Base-by-base conservation (phyloP, 2,113 vertebrate species). In the Porphyrio hochstetteri region DNA sequence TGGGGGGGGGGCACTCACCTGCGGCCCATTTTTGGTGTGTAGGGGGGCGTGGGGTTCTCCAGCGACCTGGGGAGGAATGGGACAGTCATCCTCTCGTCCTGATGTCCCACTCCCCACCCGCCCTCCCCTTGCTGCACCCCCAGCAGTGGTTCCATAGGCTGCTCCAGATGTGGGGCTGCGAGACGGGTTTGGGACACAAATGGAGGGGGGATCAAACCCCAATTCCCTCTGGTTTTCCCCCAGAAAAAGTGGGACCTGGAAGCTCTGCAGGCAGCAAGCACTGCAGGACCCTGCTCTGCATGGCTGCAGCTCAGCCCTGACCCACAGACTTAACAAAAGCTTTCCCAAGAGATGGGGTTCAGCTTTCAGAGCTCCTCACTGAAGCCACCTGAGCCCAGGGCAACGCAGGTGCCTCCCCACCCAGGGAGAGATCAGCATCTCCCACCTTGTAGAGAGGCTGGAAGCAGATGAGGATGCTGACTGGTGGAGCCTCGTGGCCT, bases 1-100 rank as follows among this genome's bases (percentile, higher is more conserved):
- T 1, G 2, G 3, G 59, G 64, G 8, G 3, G 76, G 16, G 33
- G 24, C 48, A 81, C 98, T 98, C 95, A 99, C 99, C 99, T 99
- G 97, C 98, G 99, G 42, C 98, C 98, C 96, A 99, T 98, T 78
- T 98, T 99, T 61, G 99, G 99, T 3, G 99, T 99, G 97, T 98
- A 99, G 31, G 99, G 99, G 24, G 99, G 99, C 13, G 99, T 99
- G 89, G 99, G 98, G 88, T 99, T 99, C 94, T 99, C 99, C 91
- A 99, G 97, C 16, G 99, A 99, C 97, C 99, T 99, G 97, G 75
- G 74, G 90, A 91, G 10, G 78, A 65, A 95, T 86, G 14, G 53
- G n/a, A 65, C 36, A 52, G 59, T 76, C 95, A 77, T 28, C 21
- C 21, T 5, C 1, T 2, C 4, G 8, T 29, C 44, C 36, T 4